These are phyloP conservation scores for Parnassius glacialis DNA, from an alignment of 2,888 invertebrate genomes.

Conservation along the genomic window DNA sequence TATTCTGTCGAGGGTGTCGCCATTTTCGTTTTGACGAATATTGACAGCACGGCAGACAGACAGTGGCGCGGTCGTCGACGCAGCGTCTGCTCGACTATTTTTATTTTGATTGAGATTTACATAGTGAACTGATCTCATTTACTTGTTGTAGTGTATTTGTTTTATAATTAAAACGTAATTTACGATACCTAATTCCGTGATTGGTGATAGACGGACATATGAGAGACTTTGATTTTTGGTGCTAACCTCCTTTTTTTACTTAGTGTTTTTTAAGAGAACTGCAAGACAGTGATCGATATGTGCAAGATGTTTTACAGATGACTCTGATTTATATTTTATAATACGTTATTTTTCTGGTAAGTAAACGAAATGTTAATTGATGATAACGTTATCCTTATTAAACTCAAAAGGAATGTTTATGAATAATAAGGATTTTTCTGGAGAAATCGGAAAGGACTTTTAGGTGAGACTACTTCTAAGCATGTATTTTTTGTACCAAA, in stretches of 20 bases:
- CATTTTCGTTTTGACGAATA: slow-evolving; percentile 88
- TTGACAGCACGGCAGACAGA: slow-evolving; percentile 84
- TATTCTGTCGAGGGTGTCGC: slow-evolving; percentile 84
- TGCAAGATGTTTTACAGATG: slow-evolving; percentile 79
- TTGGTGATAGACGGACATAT: slow-evolving; percentile 54
- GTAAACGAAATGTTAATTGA: slow-evolving; percentile 33
- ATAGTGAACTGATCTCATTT: slow-evolving; percentile 58
- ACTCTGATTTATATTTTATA: slow-evolving; percentile 62
- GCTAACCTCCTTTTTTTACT: slow-evolving; percentile 75
- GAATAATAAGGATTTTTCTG: slow-evolving; percentile 35
- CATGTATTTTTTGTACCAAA: slow-evolving; percentile 33
- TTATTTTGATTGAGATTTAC: slow-evolving; percentile 78
- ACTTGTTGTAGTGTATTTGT: slow-evolving; percentile 45
- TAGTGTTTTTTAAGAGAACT: slow-evolving; percentile 76
- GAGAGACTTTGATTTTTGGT: slow-evolving; percentile 62
- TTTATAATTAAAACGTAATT: slow-evolving; percentile 51
- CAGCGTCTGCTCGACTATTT: slow-evolving; percentile 76
- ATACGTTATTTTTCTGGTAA: slow-evolving; percentile 69
- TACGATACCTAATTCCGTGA: slow-evolving; percentile 53
- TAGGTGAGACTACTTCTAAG: slow-evolving; percentile 26
- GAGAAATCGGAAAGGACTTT: slow-evolving; percentile 25
- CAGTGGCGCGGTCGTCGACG: slow-evolving; percentile 77
- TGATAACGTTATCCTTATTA: neutral
- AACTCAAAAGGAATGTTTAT: neutral
- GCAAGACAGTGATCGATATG: slow-evolving; percentile 80